phyloP scores from a whole-genome alignment of 2,888 invertebrate species.

The Agrotis segetum region DNA sequence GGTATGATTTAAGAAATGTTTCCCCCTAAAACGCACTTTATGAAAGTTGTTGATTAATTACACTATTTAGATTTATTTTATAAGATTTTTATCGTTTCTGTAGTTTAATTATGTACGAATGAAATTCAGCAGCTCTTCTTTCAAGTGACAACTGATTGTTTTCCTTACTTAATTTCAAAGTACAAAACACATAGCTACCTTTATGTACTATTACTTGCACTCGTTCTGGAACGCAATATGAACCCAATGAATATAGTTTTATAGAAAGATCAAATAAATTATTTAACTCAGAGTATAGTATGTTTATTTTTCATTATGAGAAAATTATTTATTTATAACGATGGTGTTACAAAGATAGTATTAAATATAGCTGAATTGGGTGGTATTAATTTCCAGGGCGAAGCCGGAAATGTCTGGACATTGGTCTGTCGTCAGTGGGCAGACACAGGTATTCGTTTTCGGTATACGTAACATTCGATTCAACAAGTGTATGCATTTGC shows the following conservation, averaged over 20 bases:
- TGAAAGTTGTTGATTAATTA: slow-evolving; percentile 83
- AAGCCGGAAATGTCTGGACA: slow-evolving; percentile 56
- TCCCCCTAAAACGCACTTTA: slow-evolving; percentile 76
- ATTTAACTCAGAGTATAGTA: slow-evolving; percentile 83
- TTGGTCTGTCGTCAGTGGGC: slow-evolving; percentile 16
- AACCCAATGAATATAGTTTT: slow-evolving; percentile 78
- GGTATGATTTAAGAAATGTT: slow-evolving; percentile 70
- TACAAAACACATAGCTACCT: slow-evolving; percentile 87
- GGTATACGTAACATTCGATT: slow-evolving; percentile 68
- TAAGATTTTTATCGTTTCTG: slow-evolving; percentile 80
- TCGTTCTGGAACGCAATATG: slow-evolving; percentile 80
- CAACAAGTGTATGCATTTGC: slow-evolving; percentile 69
- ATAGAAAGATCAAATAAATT: slow-evolving; percentile 84
- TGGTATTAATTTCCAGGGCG: slow-evolving; percentile 75
- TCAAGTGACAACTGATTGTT: slow-evolving; percentile 72
- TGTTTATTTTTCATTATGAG: slow-evolving; percentile 84
- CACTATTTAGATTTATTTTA: slow-evolving; percentile 78
- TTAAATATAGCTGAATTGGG: slow-evolving; percentile 78
- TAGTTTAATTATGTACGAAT: slow-evolving; percentile 84
- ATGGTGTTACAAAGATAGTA: slow-evolving; percentile 80
- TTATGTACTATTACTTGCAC: slow-evolving; percentile 74
- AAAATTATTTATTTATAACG: slow-evolving; percentile 85
- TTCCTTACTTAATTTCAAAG: slow-evolving; percentile 87
- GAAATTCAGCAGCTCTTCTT: slow-evolving; percentile 84
- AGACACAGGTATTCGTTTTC: slow-evolving; percentile 54